phyloP scores from a whole-genome alignment of 2,113 vertebrate genomes.

The Parus major region DNA sequence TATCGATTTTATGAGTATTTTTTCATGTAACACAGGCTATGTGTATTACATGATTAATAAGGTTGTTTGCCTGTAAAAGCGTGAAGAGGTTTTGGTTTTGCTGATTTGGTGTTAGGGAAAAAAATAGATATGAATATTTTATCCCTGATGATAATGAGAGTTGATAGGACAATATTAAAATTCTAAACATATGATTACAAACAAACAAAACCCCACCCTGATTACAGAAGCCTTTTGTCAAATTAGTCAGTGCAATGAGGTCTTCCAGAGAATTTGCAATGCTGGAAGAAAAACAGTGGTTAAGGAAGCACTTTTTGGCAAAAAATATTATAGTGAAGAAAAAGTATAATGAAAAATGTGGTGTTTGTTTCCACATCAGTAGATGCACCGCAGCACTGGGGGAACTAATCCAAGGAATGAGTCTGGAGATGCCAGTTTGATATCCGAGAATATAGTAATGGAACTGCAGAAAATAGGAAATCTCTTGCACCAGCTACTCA shows the following conservation, averaged over 20 bases:
- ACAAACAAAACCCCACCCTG: not conserved
- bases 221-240: not conserved
- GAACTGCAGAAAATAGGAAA: not conserved
- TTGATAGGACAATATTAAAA: not conserved
- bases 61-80: not conserved
- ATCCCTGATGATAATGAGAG: not conserved
- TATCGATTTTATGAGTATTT: not conserved
- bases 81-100: not conserved
- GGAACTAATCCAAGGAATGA: not conserved
- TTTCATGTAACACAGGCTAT: not conserved
- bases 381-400: not conserved
- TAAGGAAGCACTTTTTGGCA: not conserved
- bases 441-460: not conserved
- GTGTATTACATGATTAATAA: not conserved
- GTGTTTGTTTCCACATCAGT: not conserved
- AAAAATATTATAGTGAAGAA: not conserved
- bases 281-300: not conserved
- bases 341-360: not conserved
- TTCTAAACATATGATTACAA: not conserved
- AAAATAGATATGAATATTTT: not conserved
- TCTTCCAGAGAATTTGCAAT: not conserved
- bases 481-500: not conserved
- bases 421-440: not conserved
- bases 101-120: not conserved
- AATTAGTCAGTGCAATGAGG: not conserved